Conservation (phyloP, 2,113 vertebrate species). For the Chamaea fasciata region DNA sequence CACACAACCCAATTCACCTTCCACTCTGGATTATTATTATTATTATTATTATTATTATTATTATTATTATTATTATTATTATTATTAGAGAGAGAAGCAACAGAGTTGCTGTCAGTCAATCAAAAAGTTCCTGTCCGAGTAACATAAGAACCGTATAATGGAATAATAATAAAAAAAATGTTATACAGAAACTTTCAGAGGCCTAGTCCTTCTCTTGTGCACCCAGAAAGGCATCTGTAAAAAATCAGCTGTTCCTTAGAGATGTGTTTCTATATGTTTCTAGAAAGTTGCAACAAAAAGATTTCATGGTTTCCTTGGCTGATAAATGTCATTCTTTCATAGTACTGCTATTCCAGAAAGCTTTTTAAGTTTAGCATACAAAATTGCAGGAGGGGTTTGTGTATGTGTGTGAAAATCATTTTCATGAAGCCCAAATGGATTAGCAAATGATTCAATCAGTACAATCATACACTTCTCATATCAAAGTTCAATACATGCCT, state of each 20-base stretch:
- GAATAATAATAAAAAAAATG: not conserved
- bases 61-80: too few species aligned
- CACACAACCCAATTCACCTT: not conserved
- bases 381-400: not conserved
- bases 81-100: not conserved
- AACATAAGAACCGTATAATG: not conserved
- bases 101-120: not conserved
- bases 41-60: too few species aligned
- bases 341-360: not conserved
- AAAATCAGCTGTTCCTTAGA: not conserved
- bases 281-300: not conserved
- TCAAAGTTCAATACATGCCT: accelerated
- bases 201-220: not conserved
- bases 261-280: not conserved
- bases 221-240: not conserved
- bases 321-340: not conserved
- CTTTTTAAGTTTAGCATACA: not conserved
- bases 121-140: not conserved
- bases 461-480: not conserved
- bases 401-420: not conserved
- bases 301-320: not conserved
- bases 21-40: not conserved
- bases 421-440: not conserved
- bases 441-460: not conserved
- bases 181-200: not conserved